phyloP scores from a whole-genome alignment of 2,888 invertebrate species.

The Leucophenga maculata region DNA sequence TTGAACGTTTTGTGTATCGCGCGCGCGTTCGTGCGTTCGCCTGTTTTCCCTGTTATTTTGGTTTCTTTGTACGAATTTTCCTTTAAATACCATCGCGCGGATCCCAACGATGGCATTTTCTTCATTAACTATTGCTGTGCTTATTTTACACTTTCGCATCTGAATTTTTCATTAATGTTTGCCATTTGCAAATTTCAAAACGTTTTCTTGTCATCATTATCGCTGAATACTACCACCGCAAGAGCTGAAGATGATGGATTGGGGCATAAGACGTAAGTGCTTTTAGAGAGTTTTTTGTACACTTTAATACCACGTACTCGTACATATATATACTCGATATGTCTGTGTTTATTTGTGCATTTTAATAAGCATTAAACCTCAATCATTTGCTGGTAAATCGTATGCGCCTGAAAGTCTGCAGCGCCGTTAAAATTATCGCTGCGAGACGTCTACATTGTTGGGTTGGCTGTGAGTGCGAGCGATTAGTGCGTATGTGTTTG shows the following conservation, averaged over 20 bases:
- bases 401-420: constrained; percentile 14
- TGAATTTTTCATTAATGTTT: constrained; percentile 43
- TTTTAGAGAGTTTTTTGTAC: constrained; percentile 7
- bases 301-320: no score
- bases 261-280: constrained; percentile 82
- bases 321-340: no score
- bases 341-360: background rate
- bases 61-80: no score
- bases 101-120: constrained; percentile 5
- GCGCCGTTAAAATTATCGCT: background rate
- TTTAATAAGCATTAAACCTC: background rate
- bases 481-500: background rate
- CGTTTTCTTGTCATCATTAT: background rate
- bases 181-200: constrained; percentile 33
- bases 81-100: background rate
- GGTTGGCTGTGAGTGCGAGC: background rate
- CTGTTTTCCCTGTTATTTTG: no score
- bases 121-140: background rate
- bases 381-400: constrained; percentile 4
- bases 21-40: background rate
- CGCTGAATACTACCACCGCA: constrained; percentile 19
- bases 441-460: background rate
- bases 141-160: background rate
- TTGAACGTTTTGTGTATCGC: constrained; percentile 19
- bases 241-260: constrained; percentile 78